Evolutionary conservation across 1,140 invertebrate species (phyloP), one percentile per base, ranked within the genome.

Genomic region (Caenorhabditis inopinata): DNA sequence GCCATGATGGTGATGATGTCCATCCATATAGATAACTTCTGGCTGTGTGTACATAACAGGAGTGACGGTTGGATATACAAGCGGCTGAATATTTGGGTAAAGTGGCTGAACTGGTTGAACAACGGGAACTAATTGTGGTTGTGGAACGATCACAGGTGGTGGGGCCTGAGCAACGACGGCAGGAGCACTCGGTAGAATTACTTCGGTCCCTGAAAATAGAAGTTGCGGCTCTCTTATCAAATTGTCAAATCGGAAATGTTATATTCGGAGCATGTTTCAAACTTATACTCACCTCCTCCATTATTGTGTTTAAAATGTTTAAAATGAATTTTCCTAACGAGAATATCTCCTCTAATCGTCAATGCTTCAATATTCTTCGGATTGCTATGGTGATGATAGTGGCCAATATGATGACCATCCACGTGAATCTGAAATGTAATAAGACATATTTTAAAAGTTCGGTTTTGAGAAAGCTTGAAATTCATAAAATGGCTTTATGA

Each of bases 291-390:
- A 49, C 82, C 80, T 38, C 79, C 82, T 32, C 82, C 79, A 21
- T 82, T 83, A 38, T 82, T 74, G 35, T 80, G 80, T 58, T 76
- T 68, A 76, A 83, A 83, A 68, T 79, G 46, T 29, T 83, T 75
- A 27, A 82, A 83, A 27, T 82, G 80, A 32, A 83, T 68, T 46
- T 83, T 83, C 5, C 42, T 38, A 27, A 83, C 68, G 1, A 53
- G 42, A 12, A 82, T 21, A 46, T 83, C 82, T 42, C 82, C 82
- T 21, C 80, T 42, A 46, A 83, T 75, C 0, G 29, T 47, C 38
- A 83, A 27, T 1, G 74, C 58, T 16, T 29, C 42, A 16, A 83
- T 83, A 4, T 78, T 48, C n/a, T 76, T 46, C 3, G 82, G 82
- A 16, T 32, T 53, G n/a, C 49, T 48, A 12, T 76, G 79, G 47